A percentile compares a stretch with the other conserved stretches of the same genome.
Conservation (phyloP, 1,140 invertebrate species). For the Monomorium pharaonis region DNA sequence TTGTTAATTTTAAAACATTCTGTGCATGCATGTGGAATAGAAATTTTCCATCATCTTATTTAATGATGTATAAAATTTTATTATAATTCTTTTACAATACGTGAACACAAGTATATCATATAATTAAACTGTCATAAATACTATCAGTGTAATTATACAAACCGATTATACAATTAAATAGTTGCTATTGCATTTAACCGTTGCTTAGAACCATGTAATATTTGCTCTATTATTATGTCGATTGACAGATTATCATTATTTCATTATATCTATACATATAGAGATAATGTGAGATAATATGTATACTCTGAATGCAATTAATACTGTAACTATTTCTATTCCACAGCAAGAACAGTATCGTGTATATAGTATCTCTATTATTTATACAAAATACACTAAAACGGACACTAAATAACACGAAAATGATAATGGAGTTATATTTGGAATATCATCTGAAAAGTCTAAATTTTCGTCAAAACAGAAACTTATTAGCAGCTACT, state of each 20-base stretch:
- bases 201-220: neutral
- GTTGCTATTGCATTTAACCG: constrained; percentile 13
- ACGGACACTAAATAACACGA: neutral
- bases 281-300: neutral
- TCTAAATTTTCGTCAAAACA: neutral
- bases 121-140: constrained; percentile 15
- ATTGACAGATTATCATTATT: neutral
- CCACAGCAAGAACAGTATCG: constrained; percentile 74
- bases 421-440: constrained; percentile 6
- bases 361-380: constrained; percentile 5
- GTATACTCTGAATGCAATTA: constrained; percentile 3
- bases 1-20: neutral
- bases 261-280: neutral
- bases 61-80: constrained; percentile 74
- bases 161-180: constrained; percentile 10
- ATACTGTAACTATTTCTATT: constrained; percentile 76
- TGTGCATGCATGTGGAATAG: constrained; percentile 81
- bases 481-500: neutral
- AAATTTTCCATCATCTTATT: constrained; percentile 79
- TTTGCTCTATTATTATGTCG: neutral
- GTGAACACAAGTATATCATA: constrained; percentile 13
- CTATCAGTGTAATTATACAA: constrained; percentile 14
- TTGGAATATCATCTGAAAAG: neutral
- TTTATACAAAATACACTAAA: constrained; percentile 5
- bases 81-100: constrained; percentile 64